Evolutionary conservation across 2,888 invertebrate genomes (phyloP).

Genomic region (Pristionchus maxplancki): DNA sequence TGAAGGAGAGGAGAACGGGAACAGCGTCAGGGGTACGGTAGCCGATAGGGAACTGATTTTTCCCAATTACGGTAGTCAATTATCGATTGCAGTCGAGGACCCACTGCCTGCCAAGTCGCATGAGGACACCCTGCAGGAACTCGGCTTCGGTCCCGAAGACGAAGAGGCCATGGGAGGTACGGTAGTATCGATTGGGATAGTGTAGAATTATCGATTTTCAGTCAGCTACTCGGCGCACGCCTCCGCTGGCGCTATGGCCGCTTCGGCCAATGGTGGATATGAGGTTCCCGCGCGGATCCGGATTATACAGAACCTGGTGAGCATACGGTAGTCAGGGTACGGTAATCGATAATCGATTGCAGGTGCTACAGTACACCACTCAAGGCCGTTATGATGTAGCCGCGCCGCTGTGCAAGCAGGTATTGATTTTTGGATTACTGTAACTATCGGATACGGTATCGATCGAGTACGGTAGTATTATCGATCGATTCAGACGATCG

Average conservation of each 20-base stretch:
- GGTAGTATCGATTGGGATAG: neutral
- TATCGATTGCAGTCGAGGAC: slow-evolving; percentile 34
- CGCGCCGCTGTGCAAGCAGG: slow-evolving; percentile 97
- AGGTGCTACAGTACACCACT: slow-evolving; percentile 94
- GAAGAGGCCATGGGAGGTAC: slow-evolving; percentile 70
- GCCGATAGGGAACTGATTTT: too few species aligned
- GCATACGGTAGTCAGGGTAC: slow-evolving; percentile 39
- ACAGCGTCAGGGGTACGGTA: too few species aligned
- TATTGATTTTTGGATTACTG: neutral
- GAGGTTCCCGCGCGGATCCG: slow-evolving; percentile 98
- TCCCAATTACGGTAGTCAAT: neutral
- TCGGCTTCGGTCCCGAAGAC: slow-evolving; percentile 78
- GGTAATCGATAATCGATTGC: neutral
- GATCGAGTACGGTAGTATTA: too few species aligned
- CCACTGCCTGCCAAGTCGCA: slow-evolving; percentile 31
- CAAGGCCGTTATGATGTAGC: slow-evolving; percentile 95
- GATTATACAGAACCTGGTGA: slow-evolving; percentile 96
- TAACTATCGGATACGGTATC: neutral
- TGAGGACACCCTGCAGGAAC: slow-evolving; percentile 74
- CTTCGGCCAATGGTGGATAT: slow-evolving; percentile 96
- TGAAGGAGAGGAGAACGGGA: slow-evolving; percentile 78
- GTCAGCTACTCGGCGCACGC: slow-evolving; percentile 69
- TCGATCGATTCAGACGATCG: slow-evolving; percentile 85
- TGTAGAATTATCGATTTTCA: slow-evolving; percentile 36
- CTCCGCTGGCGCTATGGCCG: slow-evolving; percentile 84